A percentile compares a stretch with the other conserved stretches of the same genome.
Conservation (phyloP, 2,113 vertebrate genomes). For the Pseudopipra pipra region DNA sequence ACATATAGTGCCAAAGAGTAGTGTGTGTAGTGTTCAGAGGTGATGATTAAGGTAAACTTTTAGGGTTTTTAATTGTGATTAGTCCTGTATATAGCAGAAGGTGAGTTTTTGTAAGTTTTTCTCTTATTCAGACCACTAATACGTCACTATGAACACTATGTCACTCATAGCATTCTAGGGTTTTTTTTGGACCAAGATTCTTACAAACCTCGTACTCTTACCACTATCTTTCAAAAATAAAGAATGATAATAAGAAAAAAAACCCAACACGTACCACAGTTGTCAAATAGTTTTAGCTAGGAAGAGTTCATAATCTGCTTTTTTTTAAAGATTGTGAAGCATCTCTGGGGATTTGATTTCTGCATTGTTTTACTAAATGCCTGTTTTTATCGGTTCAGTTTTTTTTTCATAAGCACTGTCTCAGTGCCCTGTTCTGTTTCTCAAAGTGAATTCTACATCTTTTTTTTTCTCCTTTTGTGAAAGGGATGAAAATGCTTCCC, state of each 20-base stretch:
- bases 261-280: not conserved
- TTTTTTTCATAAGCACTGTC: not conserved
- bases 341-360: not conserved
- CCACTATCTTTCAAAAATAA: not conserved
- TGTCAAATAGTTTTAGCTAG: not conserved
- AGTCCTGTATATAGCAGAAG: not conserved
- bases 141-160: not conserved
- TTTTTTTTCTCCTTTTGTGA: not conserved
- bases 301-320: not conserved
- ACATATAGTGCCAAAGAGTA: not conserved
- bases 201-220: not conserved
- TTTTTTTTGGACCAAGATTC: not conserved
- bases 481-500: not conserved
- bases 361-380: not conserved
- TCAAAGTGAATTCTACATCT: not conserved
- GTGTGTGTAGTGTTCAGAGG: not conserved
- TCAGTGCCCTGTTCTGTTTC: not conserved
- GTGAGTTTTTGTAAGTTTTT: not conserved
- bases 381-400: not conserved
- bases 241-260: not conserved
- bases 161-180: not conserved
- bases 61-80: not conserved
- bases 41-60: not conserved
- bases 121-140: not conserved
- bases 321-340: not conserved